Evolutionary conservation across 2,797 vertebrate genomes (phyloP), one percentile per base, ranked within the genome.

Genomic region (Betta splendens): DNA sequence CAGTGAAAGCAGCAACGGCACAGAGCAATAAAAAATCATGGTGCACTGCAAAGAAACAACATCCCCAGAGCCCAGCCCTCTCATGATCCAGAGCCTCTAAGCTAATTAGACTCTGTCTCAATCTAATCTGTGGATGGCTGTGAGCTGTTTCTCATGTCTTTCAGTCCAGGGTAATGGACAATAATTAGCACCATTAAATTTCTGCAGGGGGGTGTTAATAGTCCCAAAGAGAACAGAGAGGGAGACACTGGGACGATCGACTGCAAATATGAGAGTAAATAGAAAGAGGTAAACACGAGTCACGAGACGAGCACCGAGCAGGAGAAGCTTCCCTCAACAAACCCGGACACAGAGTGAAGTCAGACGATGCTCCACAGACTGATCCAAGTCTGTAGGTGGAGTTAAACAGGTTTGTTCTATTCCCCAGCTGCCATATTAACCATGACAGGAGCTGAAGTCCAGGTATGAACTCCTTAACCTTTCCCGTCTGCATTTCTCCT

Each of bases 171-270:
- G 69, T 89, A 89, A 91, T 87, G 81, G 83, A 86, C 79, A 70
- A 71, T 83, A 86, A 89, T 87, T 83, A 87, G 83, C 81, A 72
- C 65, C 80, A 88, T 85, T 70, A 85, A 89, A 87, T 86, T 76
- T 75, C 61, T 57, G 25, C 61, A 35, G 60, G 4, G 23, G 8
- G 44, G 7, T 16, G 58, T 18, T 77, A 57, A 57, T 25, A 50
- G 59, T 21, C 39, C 42, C 25, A 29, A 56, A 50, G 47, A 44
- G 53, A 45, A 59, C 37, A 13, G 16, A 42, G 31, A 39, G 9
- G 13, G 35, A 48, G 38, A 23, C 39, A 16, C 12, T 10, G 17
- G 22, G 29, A 1, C 45, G 58, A 71, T 37, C 29, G 48, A 55
- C 47, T 7, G 16, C 29, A 48, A 48, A 44, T 17, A 43, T 15